Evolutionary conservation across 2,888 invertebrate genomes (phyloP), one percentile per base, ranked within the genome.

Genomic region (Pachycephus smyrnensis): DNA sequence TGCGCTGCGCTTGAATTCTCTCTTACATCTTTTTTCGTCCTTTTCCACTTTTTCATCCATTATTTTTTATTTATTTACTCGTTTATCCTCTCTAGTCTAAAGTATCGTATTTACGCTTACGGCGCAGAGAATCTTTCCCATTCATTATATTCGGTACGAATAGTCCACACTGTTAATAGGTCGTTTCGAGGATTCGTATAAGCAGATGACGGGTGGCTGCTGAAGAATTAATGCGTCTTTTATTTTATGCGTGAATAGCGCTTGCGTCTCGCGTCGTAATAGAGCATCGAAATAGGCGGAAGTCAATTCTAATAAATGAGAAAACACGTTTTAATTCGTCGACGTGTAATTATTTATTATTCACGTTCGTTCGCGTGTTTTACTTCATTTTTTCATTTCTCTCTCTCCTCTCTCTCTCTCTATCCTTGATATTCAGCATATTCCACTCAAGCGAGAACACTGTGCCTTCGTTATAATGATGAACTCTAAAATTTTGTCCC

Each of bases 1-100:
- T 80, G 79, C 76, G 76, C 79, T 80, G 75, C 76, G 76, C 77
- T 80, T 82, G 76, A 68, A 77, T 79, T 80, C 75, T 80, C 77
- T 75, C 76, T 82, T 86, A 79, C 71, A 31, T 55, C 79, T 80
- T 35, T 15, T 76, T 78, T 33, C 75, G 77, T 78, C 80, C 80
- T 81, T 81, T 78, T 75, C 73, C 79, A 23, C 78, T 15, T 55
- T 55, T 55, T 55, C 55, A 55, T 23, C 55, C 55, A 55, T 55
- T 55, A 55, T 76, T 69, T 76, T 69, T 76, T 32, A 76, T 76
- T 76, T 73, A 80, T 77, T 80, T 76, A 82, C 73, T 78, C 75
- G 40, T 75, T 79, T 76, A 73, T 77, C 81, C 79, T 73, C 78
- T 79, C 82, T 87, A 86, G 82, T 79, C 84, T 86, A 87, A 77